These are phyloP conservation scores for Drosophila pegasa DNA, from an alignment of 2,888 invertebrate species.

Conservation along the genomic window DNA sequence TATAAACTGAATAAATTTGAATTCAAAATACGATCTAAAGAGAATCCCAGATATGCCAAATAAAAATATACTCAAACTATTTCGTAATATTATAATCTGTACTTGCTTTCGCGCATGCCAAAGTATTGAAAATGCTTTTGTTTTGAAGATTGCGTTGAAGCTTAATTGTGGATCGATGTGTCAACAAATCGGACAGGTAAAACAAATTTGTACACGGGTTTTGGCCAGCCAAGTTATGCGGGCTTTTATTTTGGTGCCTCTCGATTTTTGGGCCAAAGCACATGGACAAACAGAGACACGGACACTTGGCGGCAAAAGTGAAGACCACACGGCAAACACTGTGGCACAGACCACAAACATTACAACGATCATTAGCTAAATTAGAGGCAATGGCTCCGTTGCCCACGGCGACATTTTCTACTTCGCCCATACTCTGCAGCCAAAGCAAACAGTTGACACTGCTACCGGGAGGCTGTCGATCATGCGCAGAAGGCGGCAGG, in stretches of 20 bases:
- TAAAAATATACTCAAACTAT: slow-evolving; percentile 5
- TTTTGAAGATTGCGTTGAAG: slow-evolving; percentile 50
- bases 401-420: slow-evolving; percentile 26
- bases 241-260: slow-evolving; percentile 1
- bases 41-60: not conserved
- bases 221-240: slow-evolving; percentile 35
- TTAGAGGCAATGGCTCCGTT: slow-evolving; percentile 64
- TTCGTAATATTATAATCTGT: slow-evolving; percentile 24
- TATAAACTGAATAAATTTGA: not conserved
- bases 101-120: slow-evolving; percentile 57
- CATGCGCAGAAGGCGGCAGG: slow-evolving; percentile 71
- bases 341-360: slow-evolving; percentile 75
- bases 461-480: slow-evolving; percentile 79
- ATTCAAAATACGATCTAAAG: no score
- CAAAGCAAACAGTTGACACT: slow-evolving; percentile 59
- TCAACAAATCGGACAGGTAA: slow-evolving; percentile 55
- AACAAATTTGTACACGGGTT: slow-evolving; percentile 45
- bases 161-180: slow-evolving; percentile 65
- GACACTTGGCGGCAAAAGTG: slow-evolving; percentile 68
- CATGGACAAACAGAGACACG: slow-evolving; percentile 69
- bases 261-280: slow-evolving; percentile 59
- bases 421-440: slow-evolving; percentile 37
- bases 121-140: slow-evolving; percentile 48
- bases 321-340: slow-evolving; percentile 67
- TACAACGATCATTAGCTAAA: slow-evolving; percentile 82